Conservation (phyloP, 1,140 invertebrate genomes). For the Saxidomus purpurata region DNA sequence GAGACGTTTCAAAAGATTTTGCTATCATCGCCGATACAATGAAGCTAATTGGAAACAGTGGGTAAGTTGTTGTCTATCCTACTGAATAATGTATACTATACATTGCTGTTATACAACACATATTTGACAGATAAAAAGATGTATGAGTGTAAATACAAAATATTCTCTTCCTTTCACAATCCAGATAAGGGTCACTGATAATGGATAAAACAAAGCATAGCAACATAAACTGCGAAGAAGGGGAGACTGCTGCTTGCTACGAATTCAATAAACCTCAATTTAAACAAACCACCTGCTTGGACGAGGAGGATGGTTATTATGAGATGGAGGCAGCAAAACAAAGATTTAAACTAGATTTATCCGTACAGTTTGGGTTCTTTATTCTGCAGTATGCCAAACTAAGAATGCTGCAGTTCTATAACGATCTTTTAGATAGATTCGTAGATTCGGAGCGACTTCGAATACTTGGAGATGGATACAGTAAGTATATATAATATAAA, state of each 20-base stretch:
- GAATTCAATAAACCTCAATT: slow-evolving; percentile 38
- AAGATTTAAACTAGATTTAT: slow-evolving; percentile 43
- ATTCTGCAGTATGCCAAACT: slow-evolving; percentile 75
- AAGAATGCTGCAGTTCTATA: slow-evolving; percentile 73
- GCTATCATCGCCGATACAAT: slow-evolving; percentile 38
- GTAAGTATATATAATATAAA: too few species aligned
- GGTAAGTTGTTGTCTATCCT: background rate
- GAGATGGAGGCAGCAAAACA: slow-evolving; percentile 58
- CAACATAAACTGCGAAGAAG: slow-evolving; percentile 5
- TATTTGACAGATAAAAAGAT: background rate
- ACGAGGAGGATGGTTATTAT: slow-evolving; percentile 44
- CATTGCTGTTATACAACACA: too few species aligned
- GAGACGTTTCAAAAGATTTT: background rate
- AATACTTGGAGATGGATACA: slow-evolving; percentile 73
- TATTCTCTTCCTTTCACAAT: background rate
- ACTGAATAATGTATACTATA: too few species aligned
- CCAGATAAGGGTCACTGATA: slow-evolving; percentile 11
- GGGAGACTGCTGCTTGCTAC: slow-evolving; percentile 8
- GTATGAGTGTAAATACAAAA: background rate
- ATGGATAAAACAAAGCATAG: slow-evolving; percentile 44
- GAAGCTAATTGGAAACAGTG: too few species aligned
- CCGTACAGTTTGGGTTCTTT: slow-evolving; percentile 68
- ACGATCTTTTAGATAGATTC: slow-evolving; percentile 71
- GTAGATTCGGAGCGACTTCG: slow-evolving; percentile 61
- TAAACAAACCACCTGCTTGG: background rate